These are phyloP conservation scores for Protonemura montana DNA, from an alignment of 2,888 invertebrate species.

Conservation along the genomic window DNA sequence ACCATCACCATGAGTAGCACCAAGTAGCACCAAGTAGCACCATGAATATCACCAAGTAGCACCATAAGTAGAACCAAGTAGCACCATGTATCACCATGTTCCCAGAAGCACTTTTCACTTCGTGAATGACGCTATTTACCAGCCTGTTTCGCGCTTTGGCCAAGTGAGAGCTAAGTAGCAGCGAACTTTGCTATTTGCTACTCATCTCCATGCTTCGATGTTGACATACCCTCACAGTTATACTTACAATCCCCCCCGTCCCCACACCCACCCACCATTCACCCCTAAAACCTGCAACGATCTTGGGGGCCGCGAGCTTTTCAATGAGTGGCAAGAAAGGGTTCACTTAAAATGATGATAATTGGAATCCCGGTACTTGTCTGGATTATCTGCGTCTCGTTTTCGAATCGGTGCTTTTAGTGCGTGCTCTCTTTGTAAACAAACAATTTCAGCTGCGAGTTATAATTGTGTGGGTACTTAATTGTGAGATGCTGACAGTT, in stretches of 20 bases:
- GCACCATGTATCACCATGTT: too few species aligned
- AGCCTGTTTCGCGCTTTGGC: too few species aligned
- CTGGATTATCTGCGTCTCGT: not conserved
- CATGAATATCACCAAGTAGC: too few species aligned
- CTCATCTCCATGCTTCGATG: not conserved
- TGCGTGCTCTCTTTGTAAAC: not conserved
- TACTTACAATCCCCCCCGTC: constrained; percentile 15
- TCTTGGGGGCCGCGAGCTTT: not conserved
- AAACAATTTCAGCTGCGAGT: not conserved
- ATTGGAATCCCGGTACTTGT: not conserved
- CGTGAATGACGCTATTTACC: too few species aligned
- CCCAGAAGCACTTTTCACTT: too few species aligned
- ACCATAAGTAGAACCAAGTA: too few species aligned
- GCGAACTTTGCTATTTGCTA: not conserved
- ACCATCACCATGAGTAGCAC: too few species aligned
- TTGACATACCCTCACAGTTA: constrained; percentile 25
- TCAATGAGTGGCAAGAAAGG: constrained; percentile 22
- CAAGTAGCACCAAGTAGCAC: too few species aligned
- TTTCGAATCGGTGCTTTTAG: too few species aligned
- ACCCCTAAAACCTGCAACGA: constrained; percentile 29
- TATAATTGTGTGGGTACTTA: not conserved
- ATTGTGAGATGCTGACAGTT: not conserved
- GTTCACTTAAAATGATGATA: constrained; percentile 38
- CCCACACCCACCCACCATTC: not conserved
- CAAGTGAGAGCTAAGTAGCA: not conserved